These are phyloP conservation scores for Zoanthus solanderi DNA, from an alignment of 92 coral and sea anemone species.

Conservation along the genomic window DNA sequence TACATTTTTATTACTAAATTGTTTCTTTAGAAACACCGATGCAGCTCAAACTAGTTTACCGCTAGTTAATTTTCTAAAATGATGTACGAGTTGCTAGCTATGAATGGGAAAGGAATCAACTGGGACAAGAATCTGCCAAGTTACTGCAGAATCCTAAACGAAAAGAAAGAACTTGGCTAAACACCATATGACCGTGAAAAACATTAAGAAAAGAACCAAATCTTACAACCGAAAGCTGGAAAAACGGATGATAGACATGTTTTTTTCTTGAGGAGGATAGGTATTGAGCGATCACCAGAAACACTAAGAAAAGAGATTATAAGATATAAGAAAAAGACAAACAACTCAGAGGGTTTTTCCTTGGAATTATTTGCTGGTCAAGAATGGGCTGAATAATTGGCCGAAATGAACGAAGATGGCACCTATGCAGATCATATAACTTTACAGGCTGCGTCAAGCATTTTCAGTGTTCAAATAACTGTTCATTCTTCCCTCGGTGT, in stretches of 20 bases:
- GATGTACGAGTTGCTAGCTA: no score
- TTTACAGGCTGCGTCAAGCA: constrained; percentile 50
- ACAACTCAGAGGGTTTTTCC: constrained; percentile 43
- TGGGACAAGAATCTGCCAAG: no score
- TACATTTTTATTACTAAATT: no score
- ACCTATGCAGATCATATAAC: constrained; percentile 47
- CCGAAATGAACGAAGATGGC: constrained; percentile 44
- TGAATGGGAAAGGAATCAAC: no score
- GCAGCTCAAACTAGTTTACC: no score
- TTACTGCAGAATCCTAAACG: no score
- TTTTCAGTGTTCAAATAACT: constrained; percentile 37
- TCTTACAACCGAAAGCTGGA: constrained; percentile 22
- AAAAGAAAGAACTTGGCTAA: no score
- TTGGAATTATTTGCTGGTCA: constrained; percentile 26
- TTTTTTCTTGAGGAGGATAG: constrained; percentile 38
- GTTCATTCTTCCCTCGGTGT: constrained; percentile 26
- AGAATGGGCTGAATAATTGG: constrained; percentile 32
- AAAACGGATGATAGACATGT: constrained; percentile 32
- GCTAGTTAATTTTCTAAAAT: no score
- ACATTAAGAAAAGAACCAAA: neutral
- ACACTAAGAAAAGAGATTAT: constrained; percentile 28
- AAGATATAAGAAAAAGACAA: constrained; percentile 29
- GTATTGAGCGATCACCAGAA: constrained; percentile 35
- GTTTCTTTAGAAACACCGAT: no score
- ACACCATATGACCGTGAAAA: constrained; percentile 13